These are phyloP conservation scores for Drosophila asahinai DNA, from an alignment of 1,140 invertebrate species.

Conservation along the genomic window DNA sequence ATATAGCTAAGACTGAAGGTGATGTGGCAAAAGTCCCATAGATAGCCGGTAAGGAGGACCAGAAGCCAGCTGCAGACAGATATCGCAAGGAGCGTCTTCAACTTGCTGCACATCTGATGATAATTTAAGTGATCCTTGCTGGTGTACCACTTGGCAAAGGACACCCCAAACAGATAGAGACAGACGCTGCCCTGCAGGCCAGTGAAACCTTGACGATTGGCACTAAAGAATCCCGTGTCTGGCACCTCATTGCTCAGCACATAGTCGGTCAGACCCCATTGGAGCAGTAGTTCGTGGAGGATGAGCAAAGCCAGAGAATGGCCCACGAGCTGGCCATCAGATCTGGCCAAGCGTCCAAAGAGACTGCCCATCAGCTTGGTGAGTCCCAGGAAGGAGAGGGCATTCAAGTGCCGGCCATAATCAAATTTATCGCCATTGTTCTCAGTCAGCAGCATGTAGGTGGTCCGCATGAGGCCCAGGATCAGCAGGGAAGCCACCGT, in stretches of 20 bases:
- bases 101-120: constrained; percentile 14
- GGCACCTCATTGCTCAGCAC: constrained; percentile 87
- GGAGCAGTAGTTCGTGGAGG: constrained; percentile 90
- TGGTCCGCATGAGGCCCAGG: constrained; percentile 90
- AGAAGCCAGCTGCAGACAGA: constrained; percentile 19
- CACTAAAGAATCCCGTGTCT: constrained; percentile 88
- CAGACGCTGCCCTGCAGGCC: constrained; percentile 93
- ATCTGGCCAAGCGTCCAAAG: constrained; percentile 21
- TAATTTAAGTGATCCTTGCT: constrained; percentile 9
- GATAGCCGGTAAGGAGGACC: not conserved
- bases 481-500: constrained; percentile 87
- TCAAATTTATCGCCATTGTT: constrained; percentile 95
- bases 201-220: constrained; percentile 95
- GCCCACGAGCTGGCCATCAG: constrained; percentile 36
- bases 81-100: constrained; percentile 11
- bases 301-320: constrained; percentile 84
- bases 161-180: constrained; percentile 91
- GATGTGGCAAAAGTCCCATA: constrained; percentile 44
- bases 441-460: constrained; percentile 88
- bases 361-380: constrained; percentile 91
- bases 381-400: constrained; percentile 95
- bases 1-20: constrained; percentile 56
- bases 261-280: constrained; percentile 88
- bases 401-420: constrained; percentile 99
- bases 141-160: constrained; percentile 84